Percentiles rank a stretch among this genome's conserved stretches.
Evolutionary conservation across 2,888 invertebrate genomes (phyloP).

Genomic region (Lymantria monacha): DNA sequence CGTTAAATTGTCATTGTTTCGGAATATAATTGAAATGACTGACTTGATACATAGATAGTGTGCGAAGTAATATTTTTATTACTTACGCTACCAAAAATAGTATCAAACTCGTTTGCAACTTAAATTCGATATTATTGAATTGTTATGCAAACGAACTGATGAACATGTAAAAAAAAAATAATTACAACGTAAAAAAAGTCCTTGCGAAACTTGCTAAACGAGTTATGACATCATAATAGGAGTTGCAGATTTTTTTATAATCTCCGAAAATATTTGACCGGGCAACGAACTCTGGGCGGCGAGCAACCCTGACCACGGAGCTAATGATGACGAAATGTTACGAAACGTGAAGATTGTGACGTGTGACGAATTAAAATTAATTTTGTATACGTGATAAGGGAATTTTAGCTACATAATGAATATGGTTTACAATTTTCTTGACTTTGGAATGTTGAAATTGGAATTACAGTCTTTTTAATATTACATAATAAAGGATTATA

Average conservation of each 20-base stretch:
- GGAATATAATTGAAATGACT: slow-evolving; percentile 5
- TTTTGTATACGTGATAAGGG: slow-evolving; percentile 17
- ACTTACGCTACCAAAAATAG: slow-evolving; percentile 9
- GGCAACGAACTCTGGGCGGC: slow-evolving; percentile 57
- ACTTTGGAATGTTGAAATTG: no score
- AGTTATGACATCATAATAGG: slow-evolving; percentile 67
- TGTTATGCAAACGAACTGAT: slow-evolving; percentile 29
- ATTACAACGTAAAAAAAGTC: slow-evolving; percentile 40
- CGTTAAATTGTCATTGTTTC: slow-evolving; percentile 30
- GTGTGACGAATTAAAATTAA: slow-evolving; percentile 28
- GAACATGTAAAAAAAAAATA: slow-evolving; percentile 26
- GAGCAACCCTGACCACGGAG: slow-evolving; percentile 62
- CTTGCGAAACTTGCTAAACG: slow-evolving; percentile 45
- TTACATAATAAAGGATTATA: no score
- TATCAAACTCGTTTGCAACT: slow-evolving; percentile 12
- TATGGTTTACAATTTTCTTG: no score
- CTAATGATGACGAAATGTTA: slow-evolving; percentile 54
- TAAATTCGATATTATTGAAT: slow-evolving; percentile 13
- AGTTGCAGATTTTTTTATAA: slow-evolving; percentile 64
- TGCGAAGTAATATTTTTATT: not conserved
- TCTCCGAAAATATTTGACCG: slow-evolving; percentile 69
- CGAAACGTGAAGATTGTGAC: slow-evolving; percentile 38
- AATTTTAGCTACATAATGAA: not conserved
- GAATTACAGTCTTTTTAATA: no score
- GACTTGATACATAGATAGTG: not conserved